Evolutionary conservation across 1,140 invertebrate genomes (phyloP), one percentile per base, ranked within the genome.

Genomic region (Magallana gigas): DNA sequence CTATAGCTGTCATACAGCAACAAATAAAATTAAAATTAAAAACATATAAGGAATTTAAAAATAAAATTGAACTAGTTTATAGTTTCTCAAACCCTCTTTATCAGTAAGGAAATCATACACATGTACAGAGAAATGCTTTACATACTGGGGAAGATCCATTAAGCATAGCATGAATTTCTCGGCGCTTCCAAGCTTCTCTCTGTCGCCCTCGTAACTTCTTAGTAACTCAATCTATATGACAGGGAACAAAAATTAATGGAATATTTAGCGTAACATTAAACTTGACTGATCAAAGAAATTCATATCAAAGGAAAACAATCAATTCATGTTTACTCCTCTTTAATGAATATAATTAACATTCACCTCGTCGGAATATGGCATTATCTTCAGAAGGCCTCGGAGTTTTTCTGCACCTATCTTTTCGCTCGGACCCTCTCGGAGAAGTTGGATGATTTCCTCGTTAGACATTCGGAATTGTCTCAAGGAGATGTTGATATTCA

Each of bases 401-500:
- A 99, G 95, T 92, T 98, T 97, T 95, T 99, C 98, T 0, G 97
- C 96, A 5, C 98, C 98, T 85, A 99, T 98, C 90, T 97, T 97
- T 87, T 98, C 97, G 93, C 98, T 97, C n/a, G 96, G 96, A 2
- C 98, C 98, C 85, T 97, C 96, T 84, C 96, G 95, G 81, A 99
- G 97, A 88, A 98, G 95, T 88, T 97, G 96, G 88, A 99, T 97
- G 84, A 99, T 98, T 88, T 99, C 97, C 91, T 98, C 97, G 93
- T 98, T 98, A 80, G 97, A 97, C 76, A 91, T 92, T 84, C 94
- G 93, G 94, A 99, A 99, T 95, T 99, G 98, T 95, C 99, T 99
- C 36, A 99, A 95, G 95, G 99, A 99, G 90, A 99, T 99, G 94
- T 99, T 99, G 1, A 99, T 97, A 93, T 99, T 99, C 60, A 99